Evolutionary conservation across 2,797 vertebrate species (phyloP), one percentile per base, ranked within the genome.

Genomic region (Sebastes minor): DNA sequence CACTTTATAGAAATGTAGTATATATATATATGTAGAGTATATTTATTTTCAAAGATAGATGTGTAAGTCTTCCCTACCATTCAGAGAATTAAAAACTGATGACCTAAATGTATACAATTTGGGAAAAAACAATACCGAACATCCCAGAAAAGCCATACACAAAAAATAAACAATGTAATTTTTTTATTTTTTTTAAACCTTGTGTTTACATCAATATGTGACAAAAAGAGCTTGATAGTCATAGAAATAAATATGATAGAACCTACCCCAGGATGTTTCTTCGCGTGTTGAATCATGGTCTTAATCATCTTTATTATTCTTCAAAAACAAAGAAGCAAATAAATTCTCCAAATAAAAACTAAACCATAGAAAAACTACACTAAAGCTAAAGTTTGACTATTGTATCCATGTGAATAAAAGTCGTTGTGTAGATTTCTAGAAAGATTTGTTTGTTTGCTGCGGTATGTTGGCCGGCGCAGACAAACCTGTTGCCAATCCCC

Each of bases 221-320:
- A 62, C 8, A 74, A 46, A 49, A 22, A 49, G 3, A 53, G n/a
- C 6, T 42, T 23, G 18, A 42, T 46, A 55, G 23, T 75, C 33
- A 53, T 4, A 78, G 11, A 72, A 53, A 11, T 11, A 6, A 83
- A 66, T 22, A n/a, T 38, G 38, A 83, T 52, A 11, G 16, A 42
- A 93, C 94, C 89, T 95, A 95, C 94, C 92, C 94, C 94, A 16
- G 93, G 95, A 87, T 95, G 93, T 77, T 93, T 95, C 91, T 85
- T 94, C 49, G 85, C 89, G 3, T 94, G 94, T 59, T 84, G 76
- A 83, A 89, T 52, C 55, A 93, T 76, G 27, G 60, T 91, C 90
- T 81, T 93, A 61, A 95, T 85, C 92, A 95, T 94, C 62, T 89
- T 90, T 81, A 59, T 18, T 57, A 25, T 59, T 83, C 35, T 63